phyloP scores from a whole-genome alignment of 1,140 invertebrate species.

The Achroia grisella region DNA sequence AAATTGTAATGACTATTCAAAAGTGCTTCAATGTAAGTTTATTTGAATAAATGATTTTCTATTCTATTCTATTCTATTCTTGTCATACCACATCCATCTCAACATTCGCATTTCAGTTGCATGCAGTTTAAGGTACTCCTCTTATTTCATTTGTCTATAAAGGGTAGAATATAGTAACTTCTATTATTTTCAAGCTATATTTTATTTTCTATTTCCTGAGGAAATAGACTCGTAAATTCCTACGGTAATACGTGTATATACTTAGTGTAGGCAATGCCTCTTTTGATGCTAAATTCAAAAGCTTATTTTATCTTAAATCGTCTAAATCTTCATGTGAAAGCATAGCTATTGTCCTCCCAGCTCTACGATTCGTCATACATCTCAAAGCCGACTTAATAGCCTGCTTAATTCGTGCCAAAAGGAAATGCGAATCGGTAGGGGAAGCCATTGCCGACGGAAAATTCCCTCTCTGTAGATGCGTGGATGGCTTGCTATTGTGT shows the following conservation, averaged over 20 bases:
- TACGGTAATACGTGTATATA: constrained; percentile 10
- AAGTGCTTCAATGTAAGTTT: too few species aligned
- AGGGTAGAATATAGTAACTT: too few species aligned
- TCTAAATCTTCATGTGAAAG: constrained; percentile 30
- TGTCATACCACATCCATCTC: too few species aligned
- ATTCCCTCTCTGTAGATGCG: constrained; percentile 46
- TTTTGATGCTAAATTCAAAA: constrained; percentile 12
- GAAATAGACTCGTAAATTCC: constrained; percentile 13
- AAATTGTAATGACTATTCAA: too few species aligned
- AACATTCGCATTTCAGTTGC: too few species aligned
- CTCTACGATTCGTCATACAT: constrained; percentile 67
- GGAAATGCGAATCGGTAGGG: constrained; percentile 65
- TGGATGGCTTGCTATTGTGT: constrained; percentile 50
- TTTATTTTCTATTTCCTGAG: constrained; percentile 11
- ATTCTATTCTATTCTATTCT: too few species aligned
- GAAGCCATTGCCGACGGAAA: constrained; percentile 45
- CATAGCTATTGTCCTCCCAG: constrained; percentile 31
- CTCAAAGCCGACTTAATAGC: constrained; percentile 64
- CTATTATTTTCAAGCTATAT: too few species aligned
- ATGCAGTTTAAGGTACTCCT: too few species aligned
- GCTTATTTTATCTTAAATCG: constrained; percentile 23
- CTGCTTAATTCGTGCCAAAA: constrained; percentile 67
- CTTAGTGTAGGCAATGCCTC: constrained; percentile 9
- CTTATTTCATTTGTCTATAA: too few species aligned
- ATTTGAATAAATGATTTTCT: too few species aligned